Percentiles rank a stretch among this genome's conserved stretches.
phyloP scores from a whole-genome alignment of 2,888 invertebrate genomes.

The Dyspetes luteomarginatus region DNA sequence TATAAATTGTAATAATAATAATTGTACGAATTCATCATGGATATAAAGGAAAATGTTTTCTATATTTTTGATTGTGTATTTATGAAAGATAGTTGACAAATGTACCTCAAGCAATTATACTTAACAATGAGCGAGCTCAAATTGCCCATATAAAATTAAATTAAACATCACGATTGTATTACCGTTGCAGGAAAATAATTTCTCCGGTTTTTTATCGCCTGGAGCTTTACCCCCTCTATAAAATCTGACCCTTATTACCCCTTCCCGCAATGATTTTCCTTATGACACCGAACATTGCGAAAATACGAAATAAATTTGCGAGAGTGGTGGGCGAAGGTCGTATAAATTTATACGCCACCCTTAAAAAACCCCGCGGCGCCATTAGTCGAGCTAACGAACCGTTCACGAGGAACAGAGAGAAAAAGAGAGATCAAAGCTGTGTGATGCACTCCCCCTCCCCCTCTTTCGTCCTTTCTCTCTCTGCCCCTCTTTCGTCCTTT shows the following conservation, averaged over 20 bases:
- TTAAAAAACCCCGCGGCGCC: constrained; percentile 52
- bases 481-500: constrained; percentile 57
- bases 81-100: no score
- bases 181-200: not conserved
- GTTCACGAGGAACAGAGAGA: constrained; percentile 31
- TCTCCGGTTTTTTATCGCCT: not conserved
- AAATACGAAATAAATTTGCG: constrained; percentile 14
- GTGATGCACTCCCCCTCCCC: no score
- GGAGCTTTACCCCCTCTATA: no score
- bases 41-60: no score
- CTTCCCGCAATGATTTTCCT: not conserved
- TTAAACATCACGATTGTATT: not conserved
- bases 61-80: no score
- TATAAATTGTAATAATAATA: no score
- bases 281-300: constrained; percentile 7
- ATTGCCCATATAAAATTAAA: no score
- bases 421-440: constrained; percentile 5
- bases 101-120: no score
- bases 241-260: not conserved
- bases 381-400: constrained; percentile 62
- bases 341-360: constrained; percentile 15
- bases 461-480: constrained; percentile 8
- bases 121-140: no score
- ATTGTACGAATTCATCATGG: no score
- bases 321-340: constrained; percentile 17